phyloP scores from a whole-genome alignment of 2,797 vertebrate genomes.

The Mycteria americana region DNA sequence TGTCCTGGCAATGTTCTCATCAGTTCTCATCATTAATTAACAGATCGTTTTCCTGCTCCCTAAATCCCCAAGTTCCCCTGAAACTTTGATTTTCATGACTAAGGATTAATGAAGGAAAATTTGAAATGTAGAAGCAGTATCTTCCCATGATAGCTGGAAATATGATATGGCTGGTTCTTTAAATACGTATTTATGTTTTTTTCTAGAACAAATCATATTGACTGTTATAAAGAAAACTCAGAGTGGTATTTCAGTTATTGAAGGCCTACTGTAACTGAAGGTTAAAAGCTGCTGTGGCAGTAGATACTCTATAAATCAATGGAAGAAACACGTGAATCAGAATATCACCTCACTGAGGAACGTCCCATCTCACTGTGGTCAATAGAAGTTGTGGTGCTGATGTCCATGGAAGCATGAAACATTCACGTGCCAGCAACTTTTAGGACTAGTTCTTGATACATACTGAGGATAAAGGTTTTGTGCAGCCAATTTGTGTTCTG shows the following conservation, averaged over 20 bases:
- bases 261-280: slow-evolving; percentile 44
- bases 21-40: slow-evolving; percentile 33
- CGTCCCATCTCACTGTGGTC: background rate
- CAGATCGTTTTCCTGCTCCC: background rate
- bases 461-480: background rate
- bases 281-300: slow-evolving; percentile 46
- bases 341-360: background rate
- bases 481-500: background rate
- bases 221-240: slow-evolving; percentile 17
- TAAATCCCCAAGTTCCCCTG: background rate
- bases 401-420: background rate
- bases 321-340: background rate
- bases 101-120: background rate
- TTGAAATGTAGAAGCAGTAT: background rate
- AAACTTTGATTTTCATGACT: background rate
- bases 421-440: background rate
- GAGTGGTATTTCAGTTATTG: slow-evolving; percentile 21
- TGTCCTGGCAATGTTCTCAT: background rate
- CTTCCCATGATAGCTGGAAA: background rate
- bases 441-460: background rate
- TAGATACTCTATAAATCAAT: slow-evolving; percentile 51
- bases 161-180: background rate
- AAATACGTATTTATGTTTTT: background rate
- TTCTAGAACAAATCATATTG: background rate
- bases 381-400: background rate